Conservation (phyloP, 1,140 invertebrate genomes). For the Apis dorsata region DNA sequence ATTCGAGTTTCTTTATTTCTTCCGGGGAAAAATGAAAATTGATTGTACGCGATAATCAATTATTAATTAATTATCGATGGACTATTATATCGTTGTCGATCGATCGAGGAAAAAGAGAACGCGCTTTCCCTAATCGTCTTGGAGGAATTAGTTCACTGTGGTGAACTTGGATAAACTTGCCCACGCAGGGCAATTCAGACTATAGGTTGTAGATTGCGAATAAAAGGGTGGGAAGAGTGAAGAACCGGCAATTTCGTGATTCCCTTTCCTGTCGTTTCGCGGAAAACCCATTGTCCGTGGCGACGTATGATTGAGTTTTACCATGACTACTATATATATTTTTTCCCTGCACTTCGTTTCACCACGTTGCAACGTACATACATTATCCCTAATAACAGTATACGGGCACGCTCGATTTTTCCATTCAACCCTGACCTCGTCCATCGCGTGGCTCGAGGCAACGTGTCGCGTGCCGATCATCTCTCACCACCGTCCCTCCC, state of each 20-base stretch:
- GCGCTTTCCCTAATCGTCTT: not conserved
- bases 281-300: slow-evolving; percentile 10
- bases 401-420: not conserved
- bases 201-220: not conserved
- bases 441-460: not conserved
- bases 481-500: not conserved
- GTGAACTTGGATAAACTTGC: not conserved
- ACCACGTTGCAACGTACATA: not conserved
- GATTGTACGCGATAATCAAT: not conserved
- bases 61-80: slow-evolving; percentile 13
- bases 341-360: not conserved
- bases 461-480: not conserved
- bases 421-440: slow-evolving; percentile 7
- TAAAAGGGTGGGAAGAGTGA: not conserved
- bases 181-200: not conserved
- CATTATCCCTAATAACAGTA: slow-evolving; percentile 4
- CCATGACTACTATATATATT: no score
- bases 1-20: not conserved
- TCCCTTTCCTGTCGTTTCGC: slow-evolving; percentile 7
- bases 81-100: not conserved
- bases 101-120: not conserved
- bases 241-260: slow-evolving; percentile 8
- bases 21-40: no score
- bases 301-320: no score
- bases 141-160: slow-evolving; percentile 11